These are phyloP conservation scores for Folsomia candida DNA, from an alignment of 2,888 invertebrate genomes.

Conservation along the genomic window DNA sequence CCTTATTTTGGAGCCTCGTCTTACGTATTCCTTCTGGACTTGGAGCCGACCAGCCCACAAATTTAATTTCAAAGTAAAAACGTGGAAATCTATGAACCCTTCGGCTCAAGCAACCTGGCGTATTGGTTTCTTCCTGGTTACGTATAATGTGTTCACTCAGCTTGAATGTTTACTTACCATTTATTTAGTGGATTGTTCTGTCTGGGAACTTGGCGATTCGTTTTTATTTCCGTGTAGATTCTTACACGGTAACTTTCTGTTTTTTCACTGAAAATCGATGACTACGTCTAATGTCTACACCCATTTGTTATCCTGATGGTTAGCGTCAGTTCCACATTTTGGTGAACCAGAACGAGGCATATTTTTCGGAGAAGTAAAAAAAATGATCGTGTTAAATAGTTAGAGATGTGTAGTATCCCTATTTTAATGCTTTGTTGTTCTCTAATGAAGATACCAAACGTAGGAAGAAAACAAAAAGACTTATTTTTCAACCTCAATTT, in stretches of 20 bases:
- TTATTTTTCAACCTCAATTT: conserved; percentile 27
- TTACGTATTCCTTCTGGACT: conserved; percentile 2
- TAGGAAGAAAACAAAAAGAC: neutral
- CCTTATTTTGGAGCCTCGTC: neutral
- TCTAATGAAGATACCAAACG: conserved; percentile 25
- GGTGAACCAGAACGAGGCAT: no score
- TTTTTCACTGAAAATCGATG: conserved; percentile 1
- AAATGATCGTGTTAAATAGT: neutral
- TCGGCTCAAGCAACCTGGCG: neutral
- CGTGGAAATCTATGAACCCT: neutral
- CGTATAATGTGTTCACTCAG: neutral
- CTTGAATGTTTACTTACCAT: neutral
- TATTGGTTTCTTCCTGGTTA: neutral
- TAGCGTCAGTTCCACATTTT: neutral
- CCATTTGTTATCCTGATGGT: neutral
- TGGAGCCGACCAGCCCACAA: conserved; percentile 29
- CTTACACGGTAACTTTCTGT: neutral
- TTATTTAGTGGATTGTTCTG: neutral
- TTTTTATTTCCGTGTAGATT: neutral
- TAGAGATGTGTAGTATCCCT: neutral
- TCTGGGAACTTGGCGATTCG: neutral
- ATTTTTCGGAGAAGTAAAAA: neutral
- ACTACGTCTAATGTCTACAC: neutral
- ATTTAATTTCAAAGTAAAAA: conserved; percentile 15
- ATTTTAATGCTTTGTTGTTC: neutral